Conservation (phyloP, 2,888 invertebrate genomes). For the Lithodes maja region DNA sequence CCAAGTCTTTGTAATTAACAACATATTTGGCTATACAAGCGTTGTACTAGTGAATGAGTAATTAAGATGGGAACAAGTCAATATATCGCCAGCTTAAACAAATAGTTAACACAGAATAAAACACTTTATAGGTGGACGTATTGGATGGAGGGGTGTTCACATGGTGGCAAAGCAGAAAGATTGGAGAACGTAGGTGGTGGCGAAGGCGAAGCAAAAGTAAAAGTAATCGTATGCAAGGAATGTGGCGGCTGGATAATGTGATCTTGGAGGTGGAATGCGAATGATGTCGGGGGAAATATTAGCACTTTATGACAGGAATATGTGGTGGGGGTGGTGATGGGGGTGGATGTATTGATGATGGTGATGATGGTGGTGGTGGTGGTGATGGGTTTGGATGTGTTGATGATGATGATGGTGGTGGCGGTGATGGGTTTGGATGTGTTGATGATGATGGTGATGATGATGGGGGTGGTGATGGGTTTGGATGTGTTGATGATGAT, state of each 20-base stretch:
- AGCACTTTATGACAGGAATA: background rate
- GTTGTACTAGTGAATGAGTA: too few species aligned
- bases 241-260: background rate
- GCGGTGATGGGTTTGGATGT: background rate
- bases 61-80: too few species aligned
- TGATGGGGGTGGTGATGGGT: background rate
- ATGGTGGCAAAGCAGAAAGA: background rate
- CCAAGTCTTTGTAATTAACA: too few species aligned
- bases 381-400: background rate
- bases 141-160: too few species aligned
- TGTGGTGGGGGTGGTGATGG: background rate
- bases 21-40: too few species aligned
- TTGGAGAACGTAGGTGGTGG: background rate
- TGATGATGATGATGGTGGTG: background rate
- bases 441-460: background rate
- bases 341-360: background rate
- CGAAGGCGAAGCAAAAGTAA: background rate
- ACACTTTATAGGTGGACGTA: too few species aligned
- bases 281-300: background rate
- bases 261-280: background rate
- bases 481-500: background rate
- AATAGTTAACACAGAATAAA: too few species aligned
- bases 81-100: too few species aligned
- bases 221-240: background rate
- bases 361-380: background rate